phyloP scores from a whole-genome alignment of 2,888 invertebrate genomes.

The Pristionchus japonicus region DNA sequence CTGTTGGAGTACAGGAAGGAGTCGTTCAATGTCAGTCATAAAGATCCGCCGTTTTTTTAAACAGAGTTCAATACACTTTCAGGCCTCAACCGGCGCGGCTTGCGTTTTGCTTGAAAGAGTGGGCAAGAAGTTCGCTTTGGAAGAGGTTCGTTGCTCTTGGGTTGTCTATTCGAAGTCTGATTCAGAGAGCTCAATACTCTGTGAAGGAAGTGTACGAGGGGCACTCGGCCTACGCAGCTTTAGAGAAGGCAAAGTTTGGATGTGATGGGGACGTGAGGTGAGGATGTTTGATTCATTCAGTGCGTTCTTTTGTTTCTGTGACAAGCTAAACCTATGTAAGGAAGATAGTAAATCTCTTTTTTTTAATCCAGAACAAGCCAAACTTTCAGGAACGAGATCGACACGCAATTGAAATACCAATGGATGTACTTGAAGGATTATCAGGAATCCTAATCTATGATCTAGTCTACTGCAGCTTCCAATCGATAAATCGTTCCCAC shows the following conservation, averaged over 20 bases:
- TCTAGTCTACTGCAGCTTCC: not conserved
- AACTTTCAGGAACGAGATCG: not conserved
- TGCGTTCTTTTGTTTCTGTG: too few species aligned
- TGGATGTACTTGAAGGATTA: slow-evolving; percentile 9
- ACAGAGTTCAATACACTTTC: not conserved
- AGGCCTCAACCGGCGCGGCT: not conserved
- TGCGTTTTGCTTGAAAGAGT: not conserved
- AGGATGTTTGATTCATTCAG: too few species aligned
- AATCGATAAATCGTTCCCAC: not conserved
- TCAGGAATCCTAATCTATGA: too few species aligned
- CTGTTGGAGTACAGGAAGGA: not conserved
- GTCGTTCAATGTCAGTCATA: not conserved
- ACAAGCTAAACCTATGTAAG: too few species aligned
- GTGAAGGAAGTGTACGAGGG: not conserved
- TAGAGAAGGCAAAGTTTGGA: not conserved
- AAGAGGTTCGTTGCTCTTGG: not conserved
- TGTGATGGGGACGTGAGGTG: not conserved
- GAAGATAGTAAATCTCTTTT: too few species aligned
- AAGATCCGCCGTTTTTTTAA: not conserved
- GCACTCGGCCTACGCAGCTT: not conserved
- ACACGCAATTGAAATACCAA: not conserved
- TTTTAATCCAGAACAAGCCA: not conserved
- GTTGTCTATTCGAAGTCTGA: not conserved
- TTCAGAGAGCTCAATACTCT: not conserved
- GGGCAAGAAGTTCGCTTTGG: slow-evolving; percentile 6